Conservation (phyloP, 2,888 invertebrate genomes). For the Odontomyia ornata region DNA sequence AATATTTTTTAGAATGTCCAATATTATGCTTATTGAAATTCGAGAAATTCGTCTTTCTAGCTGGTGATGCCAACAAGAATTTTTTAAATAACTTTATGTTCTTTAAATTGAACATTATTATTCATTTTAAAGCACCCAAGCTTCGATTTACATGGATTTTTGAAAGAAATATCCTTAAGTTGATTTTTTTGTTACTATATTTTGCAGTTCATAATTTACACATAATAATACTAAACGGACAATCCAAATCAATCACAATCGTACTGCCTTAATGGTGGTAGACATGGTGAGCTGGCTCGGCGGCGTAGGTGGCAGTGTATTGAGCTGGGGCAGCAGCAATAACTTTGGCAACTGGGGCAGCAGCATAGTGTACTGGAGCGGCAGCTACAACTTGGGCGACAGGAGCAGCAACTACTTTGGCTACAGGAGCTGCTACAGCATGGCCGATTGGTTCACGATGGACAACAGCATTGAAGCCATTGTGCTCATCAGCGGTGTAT, state of each 20-base stretch:
- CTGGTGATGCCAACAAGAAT: no score
- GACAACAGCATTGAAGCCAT: constrained; percentile 69
- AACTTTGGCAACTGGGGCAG: background rate
- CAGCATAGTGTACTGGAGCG: constrained; percentile 49
- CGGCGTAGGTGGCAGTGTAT: constrained; percentile 1
- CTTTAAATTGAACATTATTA: no score
- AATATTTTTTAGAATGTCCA: no score
- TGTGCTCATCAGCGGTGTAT: constrained; percentile 67
- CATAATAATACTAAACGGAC: constrained; percentile 12
- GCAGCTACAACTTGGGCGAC: constrained; percentile 47
- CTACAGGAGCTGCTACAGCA: constrained; percentile 51
- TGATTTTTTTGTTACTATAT: constrained; percentile 11
- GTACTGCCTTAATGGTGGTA: constrained; percentile 16
- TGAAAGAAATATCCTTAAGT: no score
- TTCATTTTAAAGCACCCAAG: no score
- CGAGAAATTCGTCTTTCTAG: no score
- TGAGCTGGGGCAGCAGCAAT: background rate
- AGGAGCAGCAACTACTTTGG: constrained; percentile 51
- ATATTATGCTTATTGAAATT: no score
- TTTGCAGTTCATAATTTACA: constrained; percentile 29
- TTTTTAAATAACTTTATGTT: no score
- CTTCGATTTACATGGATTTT: no score
- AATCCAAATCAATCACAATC: background rate
- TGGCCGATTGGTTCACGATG: constrained; percentile 63
- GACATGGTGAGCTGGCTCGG: constrained; percentile 25